phyloP scores from a whole-genome alignment of 2,888 invertebrate species.

The Balanococcus diminutus region DNA sequence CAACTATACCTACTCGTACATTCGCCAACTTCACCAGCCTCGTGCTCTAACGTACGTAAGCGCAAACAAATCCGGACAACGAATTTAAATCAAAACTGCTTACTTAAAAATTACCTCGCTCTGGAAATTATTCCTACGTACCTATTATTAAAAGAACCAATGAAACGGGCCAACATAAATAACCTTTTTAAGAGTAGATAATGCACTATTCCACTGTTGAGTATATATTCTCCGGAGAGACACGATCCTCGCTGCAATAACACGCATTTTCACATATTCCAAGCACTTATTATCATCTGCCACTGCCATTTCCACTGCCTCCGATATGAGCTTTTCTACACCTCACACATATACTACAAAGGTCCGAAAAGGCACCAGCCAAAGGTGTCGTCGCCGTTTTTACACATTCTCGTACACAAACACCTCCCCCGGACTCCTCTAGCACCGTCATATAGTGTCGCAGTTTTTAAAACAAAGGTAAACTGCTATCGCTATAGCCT shows the following conservation, averaged over 20 bases:
- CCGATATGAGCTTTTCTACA: neutral
- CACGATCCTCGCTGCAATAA: neutral
- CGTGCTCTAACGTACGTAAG: neutral
- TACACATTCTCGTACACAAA: neutral
- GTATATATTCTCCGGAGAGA: neutral
- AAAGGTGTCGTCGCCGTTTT: neutral
- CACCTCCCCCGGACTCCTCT: neutral
- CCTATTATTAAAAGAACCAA: neutral
- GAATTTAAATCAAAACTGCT: neutral
- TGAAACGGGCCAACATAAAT: conserved; percentile 32
- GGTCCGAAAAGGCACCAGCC: neutral
- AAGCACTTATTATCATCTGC: conserved; percentile 17
- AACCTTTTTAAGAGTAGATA: conserved; percentile 39
- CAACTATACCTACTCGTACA: neutral
- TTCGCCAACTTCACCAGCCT: no score
- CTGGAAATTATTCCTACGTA: neutral
- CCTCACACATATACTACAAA: no score
- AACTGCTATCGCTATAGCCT: neutral
- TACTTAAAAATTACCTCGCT: conserved; percentile 16
- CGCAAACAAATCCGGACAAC: neutral
- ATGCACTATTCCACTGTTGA: neutral
- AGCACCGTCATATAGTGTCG: neutral
- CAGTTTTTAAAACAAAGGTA: neutral
- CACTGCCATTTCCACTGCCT: no score
- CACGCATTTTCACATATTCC: conserved; percentile 27